phyloP scores from a whole-genome alignment of 2,113 vertebrate genomes.

The Cathartes aura region DNA sequence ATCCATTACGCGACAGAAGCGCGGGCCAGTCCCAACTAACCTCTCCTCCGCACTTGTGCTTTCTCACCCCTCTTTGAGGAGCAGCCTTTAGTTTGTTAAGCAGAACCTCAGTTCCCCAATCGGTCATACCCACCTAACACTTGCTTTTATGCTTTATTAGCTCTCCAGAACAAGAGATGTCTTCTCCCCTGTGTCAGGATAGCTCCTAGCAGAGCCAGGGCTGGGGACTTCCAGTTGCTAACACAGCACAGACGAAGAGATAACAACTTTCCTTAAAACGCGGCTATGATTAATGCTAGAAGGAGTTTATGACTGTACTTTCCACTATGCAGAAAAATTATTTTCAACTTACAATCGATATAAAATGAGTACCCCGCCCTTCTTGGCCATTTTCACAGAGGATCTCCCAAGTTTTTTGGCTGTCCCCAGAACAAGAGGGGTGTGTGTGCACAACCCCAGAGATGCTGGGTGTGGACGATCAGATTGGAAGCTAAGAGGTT shows the following conservation, averaged over 20 bases:
- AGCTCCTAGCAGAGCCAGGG: neutral
- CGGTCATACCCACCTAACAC: neutral
- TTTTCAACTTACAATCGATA: conserved; percentile 19
- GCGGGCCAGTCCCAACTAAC: neutral
- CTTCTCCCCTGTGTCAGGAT: neutral
- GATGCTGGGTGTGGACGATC: conserved; percentile 30
- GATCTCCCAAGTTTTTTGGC: conserved; percentile 56
- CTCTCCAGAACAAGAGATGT: neutral
- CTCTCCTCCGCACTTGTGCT: neutral
- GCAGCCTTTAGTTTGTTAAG: neutral
- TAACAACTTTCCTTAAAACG: neutral
- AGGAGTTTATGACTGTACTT: conserved; percentile 29
- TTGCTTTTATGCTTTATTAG: neutral
- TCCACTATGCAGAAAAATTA: conserved; percentile 44
- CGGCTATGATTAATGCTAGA: conserved; percentile 21
- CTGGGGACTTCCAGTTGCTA: conserved; percentile 6
- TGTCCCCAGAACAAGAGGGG: neutral
- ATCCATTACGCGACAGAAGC: neutral
- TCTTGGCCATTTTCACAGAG: conserved; percentile 13
- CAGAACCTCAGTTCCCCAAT: neutral
- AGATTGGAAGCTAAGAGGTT: neutral
- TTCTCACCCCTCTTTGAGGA: neutral
- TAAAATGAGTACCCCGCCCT: conserved; percentile 33
- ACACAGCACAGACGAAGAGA: neutral
- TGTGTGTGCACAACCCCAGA: conserved; percentile 6